These are phyloP conservation scores for Crotophaga sulcirostris DNA, from an alignment of 2,113 vertebrate genomes.

Conservation along the genomic window DNA sequence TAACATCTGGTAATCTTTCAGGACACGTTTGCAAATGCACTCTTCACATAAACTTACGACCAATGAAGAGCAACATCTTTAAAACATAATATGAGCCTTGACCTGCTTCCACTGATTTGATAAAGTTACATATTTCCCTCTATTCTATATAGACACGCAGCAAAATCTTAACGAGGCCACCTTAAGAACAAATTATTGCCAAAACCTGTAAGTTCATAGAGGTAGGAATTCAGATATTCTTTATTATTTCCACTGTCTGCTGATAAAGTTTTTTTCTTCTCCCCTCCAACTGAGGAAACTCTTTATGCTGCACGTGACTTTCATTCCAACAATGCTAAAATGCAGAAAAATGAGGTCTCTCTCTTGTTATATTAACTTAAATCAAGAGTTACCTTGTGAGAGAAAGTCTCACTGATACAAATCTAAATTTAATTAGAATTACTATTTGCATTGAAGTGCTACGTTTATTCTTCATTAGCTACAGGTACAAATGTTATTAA, in stretches of 20 bases:
- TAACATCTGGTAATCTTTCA: neutral
- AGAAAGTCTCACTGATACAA: neutral
- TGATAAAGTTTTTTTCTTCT: neutral
- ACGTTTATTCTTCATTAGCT: neutral
- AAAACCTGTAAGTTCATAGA: neutral
- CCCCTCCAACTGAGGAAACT: neutral
- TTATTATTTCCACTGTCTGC: neutral
- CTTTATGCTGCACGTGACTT: neutral
- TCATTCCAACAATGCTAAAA: neutral
- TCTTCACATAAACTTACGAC: neutral
- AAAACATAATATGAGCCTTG: neutral
- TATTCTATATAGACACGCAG: neutral
- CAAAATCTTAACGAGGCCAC: neutral
- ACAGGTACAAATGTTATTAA: neutral
- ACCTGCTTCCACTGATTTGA: neutral
- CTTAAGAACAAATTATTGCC: neutral
- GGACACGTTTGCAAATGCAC: neutral
- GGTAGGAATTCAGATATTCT: neutral
- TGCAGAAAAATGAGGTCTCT: neutral
- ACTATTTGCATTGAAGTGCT: neutral
- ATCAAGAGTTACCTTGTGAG: neutral
- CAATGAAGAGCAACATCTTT: neutral
- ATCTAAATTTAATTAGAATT: neutral
- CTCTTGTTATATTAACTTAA: neutral
- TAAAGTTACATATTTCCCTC: neutral